Conservation (phyloP, 23 tunicate species). For the Halocynthia aurantium region DNA sequence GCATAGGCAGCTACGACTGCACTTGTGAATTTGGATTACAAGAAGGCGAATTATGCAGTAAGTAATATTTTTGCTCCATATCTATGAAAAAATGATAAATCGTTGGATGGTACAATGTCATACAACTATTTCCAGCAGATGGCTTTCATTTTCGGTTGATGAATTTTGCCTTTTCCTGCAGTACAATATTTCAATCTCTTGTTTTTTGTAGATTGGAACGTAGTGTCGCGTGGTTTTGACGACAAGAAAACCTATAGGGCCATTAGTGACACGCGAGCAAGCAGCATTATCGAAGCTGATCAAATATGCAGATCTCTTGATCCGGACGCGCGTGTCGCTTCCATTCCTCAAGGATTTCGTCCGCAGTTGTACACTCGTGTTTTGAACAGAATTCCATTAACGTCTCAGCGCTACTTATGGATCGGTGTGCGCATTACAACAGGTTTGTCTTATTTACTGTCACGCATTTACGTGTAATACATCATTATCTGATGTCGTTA, state of each 20-base stretch:
- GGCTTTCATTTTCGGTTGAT: too few species aligned
- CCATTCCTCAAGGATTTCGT: not conserved
- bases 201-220: not conserved
- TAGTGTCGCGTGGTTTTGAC: not conserved
- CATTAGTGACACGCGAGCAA: not conserved
- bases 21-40: conserved; percentile 7
- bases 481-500: too few species aligned
- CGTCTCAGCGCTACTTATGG: too few species aligned
- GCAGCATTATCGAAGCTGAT: conserved; percentile 3
- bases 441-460: too few species aligned
- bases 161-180: not conserved
- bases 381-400: not conserved
- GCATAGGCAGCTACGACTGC: not conserved
- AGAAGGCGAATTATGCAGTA: conserved; percentile 3
- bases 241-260: not conserved
- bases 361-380: not conserved
- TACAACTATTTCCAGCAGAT: too few species aligned
- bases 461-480: too few species aligned
- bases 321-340: not conserved
- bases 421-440: too few species aligned
- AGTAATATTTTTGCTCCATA: not conserved
- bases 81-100: not conserved
- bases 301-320: not conserved
- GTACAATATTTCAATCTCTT: not conserved
- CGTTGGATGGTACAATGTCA: not conserved